These are phyloP conservation scores for Phyllotis vaccarum DNA, from an alignment of 2,797 vertebrate genomes.

Conservation along the genomic window DNA sequence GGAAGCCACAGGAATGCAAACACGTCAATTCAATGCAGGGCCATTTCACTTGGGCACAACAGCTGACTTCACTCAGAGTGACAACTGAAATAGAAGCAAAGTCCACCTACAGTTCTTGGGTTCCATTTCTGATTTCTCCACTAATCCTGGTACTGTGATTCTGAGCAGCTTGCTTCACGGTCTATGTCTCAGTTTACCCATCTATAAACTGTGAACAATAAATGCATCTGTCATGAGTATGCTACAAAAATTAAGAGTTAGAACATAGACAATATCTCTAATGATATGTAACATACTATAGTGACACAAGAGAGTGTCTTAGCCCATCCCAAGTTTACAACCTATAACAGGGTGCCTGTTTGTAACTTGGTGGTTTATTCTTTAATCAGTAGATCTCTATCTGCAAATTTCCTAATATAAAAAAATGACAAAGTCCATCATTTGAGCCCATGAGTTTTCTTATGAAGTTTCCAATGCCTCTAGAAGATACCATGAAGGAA, in stretches of 20 bases:
- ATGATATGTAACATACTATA: neutral
- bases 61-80: neutral
- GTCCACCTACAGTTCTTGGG: neutral
- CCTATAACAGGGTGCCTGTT: neutral
- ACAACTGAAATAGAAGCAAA: neutral
- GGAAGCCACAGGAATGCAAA: neutral
- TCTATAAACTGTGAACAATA: neutral
- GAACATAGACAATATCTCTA: neutral
- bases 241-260: neutral
- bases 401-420: neutral
- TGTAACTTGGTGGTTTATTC: neutral
- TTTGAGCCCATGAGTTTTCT: neutral
- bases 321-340: neutral
- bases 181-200: neutral
- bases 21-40: too few species aligned
- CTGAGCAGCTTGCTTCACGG: neutral
- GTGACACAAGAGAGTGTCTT: neutral
- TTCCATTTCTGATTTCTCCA: slow-evolving; percentile 16
- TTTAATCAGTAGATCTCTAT: neutral
- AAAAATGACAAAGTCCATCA: neutral
- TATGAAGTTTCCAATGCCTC: neutral
- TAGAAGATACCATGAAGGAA: neutral
- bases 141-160: neutral
- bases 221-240: neutral
- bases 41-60: neutral